Evolutionary conservation across 2,888 invertebrate genomes (phyloP).

Genomic region (Oasisia sp.): DNA sequence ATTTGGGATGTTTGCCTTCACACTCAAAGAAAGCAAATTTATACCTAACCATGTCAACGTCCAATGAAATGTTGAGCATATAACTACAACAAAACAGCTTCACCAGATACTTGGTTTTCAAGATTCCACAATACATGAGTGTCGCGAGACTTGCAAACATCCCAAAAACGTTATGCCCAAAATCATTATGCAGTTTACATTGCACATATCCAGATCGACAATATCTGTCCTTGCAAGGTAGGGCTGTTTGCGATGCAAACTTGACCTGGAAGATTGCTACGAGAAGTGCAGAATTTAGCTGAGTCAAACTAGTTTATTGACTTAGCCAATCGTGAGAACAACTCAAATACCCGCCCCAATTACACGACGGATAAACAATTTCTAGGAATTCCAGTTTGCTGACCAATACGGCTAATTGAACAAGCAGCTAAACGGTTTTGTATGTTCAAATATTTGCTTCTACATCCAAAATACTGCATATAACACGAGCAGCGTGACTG

Average conservation of each 20-base stretch:
- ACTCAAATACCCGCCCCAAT: too few species aligned
- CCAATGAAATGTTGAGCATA: neutral
- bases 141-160: neutral
- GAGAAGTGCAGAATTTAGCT: too few species aligned
- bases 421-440: too few species aligned
- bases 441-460: too few species aligned
- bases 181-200: neutral
- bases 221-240: neutral
- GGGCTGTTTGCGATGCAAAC: too few species aligned
- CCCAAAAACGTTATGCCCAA: neutral
- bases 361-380: neutral
- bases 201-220: neutral
- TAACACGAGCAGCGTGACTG: too few species aligned
- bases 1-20: neutral
- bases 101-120: neutral
- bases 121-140: neutral
- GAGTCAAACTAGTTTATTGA: too few species aligned
- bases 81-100: neutral
- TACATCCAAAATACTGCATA: too few species aligned
- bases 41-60: neutral
- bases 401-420: too few species aligned
- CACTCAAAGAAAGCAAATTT: neutral
- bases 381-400: neutral
- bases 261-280: too few species aligned
- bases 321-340: too few species aligned